Evolutionary conservation across 92 coral and sea anemone species (phyloP), one percentile per base, ranked within the genome.

Genomic region (Porites divaricata): DNA sequence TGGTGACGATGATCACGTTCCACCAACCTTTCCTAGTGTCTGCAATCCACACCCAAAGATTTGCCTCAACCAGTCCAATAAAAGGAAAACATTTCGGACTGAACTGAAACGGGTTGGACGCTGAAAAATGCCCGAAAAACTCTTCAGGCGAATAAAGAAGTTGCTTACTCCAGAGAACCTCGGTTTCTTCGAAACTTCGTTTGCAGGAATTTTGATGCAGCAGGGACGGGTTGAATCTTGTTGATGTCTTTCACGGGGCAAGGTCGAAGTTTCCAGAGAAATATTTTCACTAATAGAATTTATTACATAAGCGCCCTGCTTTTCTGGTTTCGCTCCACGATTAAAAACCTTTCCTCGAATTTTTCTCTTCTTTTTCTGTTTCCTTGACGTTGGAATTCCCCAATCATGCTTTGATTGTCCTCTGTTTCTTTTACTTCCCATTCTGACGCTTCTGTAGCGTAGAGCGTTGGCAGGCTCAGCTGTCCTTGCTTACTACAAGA

Each of bases 1-100:
- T 17, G 45, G 45, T 35, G 45, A 1, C 35, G 8, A 28, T 6
- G 19, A 15, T 15, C 52, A 70, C 49, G 51, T 78, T 25, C n/a
- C 6, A 78, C 85, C 10, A 20, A 72, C 86, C 86, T 72, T 71
- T 50, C 79, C 86, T 0, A 72, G 79, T 13, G 72, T 72, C 52
- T 82, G 86, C 51, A 82, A 22, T 61, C 86, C 79, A 63, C 79
- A 82, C 21, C 86, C 86, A 82, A 73, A 71, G 6, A 62, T 16
- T 24, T 26, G 86, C 62, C 63, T 82, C 2, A 82, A 72, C 86
- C 86, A 82, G 71, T 82, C 67, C 4, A 82, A 25, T 6, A 82
- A 25, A 48, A 82, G 48, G 16, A 72, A 82, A 15, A 82, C 53
- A 63, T 23, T 82, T 26, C 72, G 48, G 22, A 72, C 73, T 16